A percentile compares a stretch with the other conserved stretches of the same genome.
phyloP scores from a whole-genome alignment of 1,140 invertebrate species.

The Harpegnathos saltator region DNA sequence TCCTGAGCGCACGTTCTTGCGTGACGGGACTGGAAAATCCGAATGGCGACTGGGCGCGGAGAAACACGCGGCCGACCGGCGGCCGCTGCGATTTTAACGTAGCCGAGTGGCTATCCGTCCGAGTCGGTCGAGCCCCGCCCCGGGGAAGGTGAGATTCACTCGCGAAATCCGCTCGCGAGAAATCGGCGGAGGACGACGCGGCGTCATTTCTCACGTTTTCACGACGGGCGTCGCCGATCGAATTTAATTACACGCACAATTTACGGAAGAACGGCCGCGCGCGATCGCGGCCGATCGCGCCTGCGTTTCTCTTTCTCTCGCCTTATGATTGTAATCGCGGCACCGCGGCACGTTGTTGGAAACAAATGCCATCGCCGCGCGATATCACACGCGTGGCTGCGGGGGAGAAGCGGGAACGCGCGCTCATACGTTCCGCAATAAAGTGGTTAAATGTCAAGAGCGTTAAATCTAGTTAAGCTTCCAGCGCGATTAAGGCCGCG shows the following conservation, averaged over 20 bases:
- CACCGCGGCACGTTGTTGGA: slow-evolving; percentile 15
- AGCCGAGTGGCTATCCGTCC: background rate
- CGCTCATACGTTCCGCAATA: slow-evolving; percentile 15
- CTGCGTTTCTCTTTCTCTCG: slow-evolving; percentile 10
- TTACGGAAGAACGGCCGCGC: slow-evolving; percentile 37
- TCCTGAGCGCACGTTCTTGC: slow-evolving; percentile 68
- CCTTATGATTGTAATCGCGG: no score
- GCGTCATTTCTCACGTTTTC: background rate
- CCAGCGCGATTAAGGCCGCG: slow-evolving; percentile 38
- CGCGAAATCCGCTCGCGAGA: background rate
- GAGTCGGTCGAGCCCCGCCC: no score
- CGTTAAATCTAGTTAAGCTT: slow-evolving; percentile 54
- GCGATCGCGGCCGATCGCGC: slow-evolving; percentile 29
- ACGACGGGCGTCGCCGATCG: background rate
- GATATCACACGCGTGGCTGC: slow-evolving; percentile 2
- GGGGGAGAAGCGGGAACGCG: slow-evolving; percentile 32
- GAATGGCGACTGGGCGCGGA: slow-evolving; percentile 24
- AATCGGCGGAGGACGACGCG: no score
- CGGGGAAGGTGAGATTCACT: no score
- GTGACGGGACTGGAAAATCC: slow-evolving; percentile 65
- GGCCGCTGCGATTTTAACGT: slow-evolving; percentile 1
- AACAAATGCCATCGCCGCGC: slow-evolving; percentile 49
- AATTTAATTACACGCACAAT: slow-evolving; percentile 52
- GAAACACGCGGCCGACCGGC: slow-evolving; percentile 6
- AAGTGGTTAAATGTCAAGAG: slow-evolving; percentile 60